Evolutionary conservation across 2,888 invertebrate species (phyloP), one percentile per base, ranked within the genome.

Genomic region (Campoplex nolae): DNA sequence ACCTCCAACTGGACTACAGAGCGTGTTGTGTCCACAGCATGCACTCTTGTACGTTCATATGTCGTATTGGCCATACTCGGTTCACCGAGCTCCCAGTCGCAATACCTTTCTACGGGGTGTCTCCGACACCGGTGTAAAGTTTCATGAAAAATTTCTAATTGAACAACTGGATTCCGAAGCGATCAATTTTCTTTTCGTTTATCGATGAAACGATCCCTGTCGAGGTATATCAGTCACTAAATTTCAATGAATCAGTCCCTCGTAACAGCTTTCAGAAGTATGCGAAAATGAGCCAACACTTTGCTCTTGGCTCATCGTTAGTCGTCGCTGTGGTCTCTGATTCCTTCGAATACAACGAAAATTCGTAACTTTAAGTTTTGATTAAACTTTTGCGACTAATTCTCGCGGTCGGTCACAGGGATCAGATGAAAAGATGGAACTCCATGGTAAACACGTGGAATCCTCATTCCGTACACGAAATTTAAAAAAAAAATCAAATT

Each of bases 1-100:
- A 90, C 90, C 93, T 91, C 91, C 93, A 91, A 91, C 92, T 91
- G 85, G 84, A 83, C 83, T 74, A 74, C 68, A 28, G 32, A n/a
- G 51, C 77, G 54, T 62, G 71, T 83, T 67, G 23, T 23, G 23
- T 23, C 23, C 23, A 23, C 79, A 87, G 70, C 76, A 67, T 80
- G 56, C 77, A 71, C 84, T 83, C 67, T 75, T 74, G 54, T 79
- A 51, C 75, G 76, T 73, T 65, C 75, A 71, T 70, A 38, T 56
- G 67, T 62, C 54, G 48, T 62, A 48, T 38, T 76, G 70, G 78
- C 82, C 62, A 75, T 70, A 45, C 70, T 75, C 79, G 68, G 65
- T 86, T 67, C 68, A 71, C 48, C 81, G 56, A 75, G 75, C 58
- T 71, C 70, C 58, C 48, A 68, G 48, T 68, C 45, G 28, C 51